Base-by-base conservation (phyloP, 2,888 invertebrate genomes). In the Alloplasta piceator region DNA sequence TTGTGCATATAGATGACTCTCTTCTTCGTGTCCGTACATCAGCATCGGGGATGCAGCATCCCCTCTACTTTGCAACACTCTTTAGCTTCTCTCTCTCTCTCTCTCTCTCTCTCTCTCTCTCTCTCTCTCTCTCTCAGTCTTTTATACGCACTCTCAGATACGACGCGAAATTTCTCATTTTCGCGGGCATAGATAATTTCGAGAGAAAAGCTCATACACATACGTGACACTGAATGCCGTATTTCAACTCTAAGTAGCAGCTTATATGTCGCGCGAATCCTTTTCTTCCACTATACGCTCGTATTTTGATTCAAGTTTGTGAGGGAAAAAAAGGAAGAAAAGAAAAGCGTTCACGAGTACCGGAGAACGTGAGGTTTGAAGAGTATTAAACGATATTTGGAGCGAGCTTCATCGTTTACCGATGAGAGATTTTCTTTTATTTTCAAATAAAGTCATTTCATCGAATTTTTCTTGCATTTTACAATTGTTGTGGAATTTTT, bases 161-260 rank as follows among this genome's bases (percentile, higher is more conserved):
- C 52, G 52, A 14, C 52, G 43, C 43, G 43, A 43, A 43, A 43
- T 43, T 43, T 14, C 52, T 14, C 16, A 14, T 52, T 14, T 52
- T 14, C 14, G 14, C 14, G 14, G 4, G 6, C 14, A 50, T 50
- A 14, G n/a, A 50, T 12, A 50, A 26, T 12, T 6, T 43, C 6
- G 7, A 43, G 6, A 43, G 6, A 43, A 9, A 43, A 9, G 7
- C 43, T 43, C 43, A 4, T 43, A 10, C 6, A 50, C 14, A 52
- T 60, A n/a, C 39, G 14, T 39, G 56, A 43, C 16, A 38, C 63
- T 71, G 79, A 80, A 75, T 75, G 58, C 36, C 79, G 66, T 73
- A 36, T 68, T 63, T 61, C 61, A 67, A 26, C 48, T 10, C 78
- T 73, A 78, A 78, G 78, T 78, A 78, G 78, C 78, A 78, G 78